Conservation (phyloP, 2,797 vertebrate species). For the Denticeps clupeoides region DNA sequence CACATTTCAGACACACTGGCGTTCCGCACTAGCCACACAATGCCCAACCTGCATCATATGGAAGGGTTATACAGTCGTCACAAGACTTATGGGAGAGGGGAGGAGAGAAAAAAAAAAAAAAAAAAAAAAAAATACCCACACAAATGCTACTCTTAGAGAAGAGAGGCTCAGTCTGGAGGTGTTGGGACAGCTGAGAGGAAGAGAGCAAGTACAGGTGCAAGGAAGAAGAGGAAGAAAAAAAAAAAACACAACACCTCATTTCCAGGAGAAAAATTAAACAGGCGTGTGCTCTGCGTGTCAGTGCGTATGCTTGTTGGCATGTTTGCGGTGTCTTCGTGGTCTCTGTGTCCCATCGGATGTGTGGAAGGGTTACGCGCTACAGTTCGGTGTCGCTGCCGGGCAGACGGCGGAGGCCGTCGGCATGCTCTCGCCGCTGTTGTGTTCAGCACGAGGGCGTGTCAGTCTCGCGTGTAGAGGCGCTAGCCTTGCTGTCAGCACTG, state of each 20-base stretch:
- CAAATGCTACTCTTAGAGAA: conserved; percentile 49
- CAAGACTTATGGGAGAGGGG: conserved; percentile 42
- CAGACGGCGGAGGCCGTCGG: too few relatives aligned
- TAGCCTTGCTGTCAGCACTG: not conserved
- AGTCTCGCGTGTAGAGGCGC: too few relatives aligned
- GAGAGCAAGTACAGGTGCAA: conserved; percentile 27
- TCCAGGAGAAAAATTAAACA: conserved; percentile 21
- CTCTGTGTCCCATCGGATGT: conserved; percentile 59
- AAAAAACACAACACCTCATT: conserved; percentile 38
- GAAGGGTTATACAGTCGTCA: conserved; percentile 83
- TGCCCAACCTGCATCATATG: conserved; percentile 97
- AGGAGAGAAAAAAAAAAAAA: conserved; percentile 37
- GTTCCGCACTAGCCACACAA: conserved; percentile 76
- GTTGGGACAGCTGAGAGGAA: conserved; percentile 28
- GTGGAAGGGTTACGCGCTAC: conserved; percentile 22
- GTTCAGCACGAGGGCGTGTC: not conserved
- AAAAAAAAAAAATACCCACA: conserved; percentile 45
- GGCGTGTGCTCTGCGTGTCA: conserved; percentile 51
- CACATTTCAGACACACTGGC: conserved; percentile 27
- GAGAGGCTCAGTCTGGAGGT: conserved; percentile 27
- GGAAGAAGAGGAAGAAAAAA: conserved; percentile 40
- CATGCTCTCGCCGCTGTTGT: not conserved
- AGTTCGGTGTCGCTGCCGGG: not conserved
- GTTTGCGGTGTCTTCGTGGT: conserved; percentile 60
- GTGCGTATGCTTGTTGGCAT: conserved; percentile 57